These are phyloP conservation scores for Piaya cayana DNA, from an alignment of 2,113 vertebrate species.

Conservation along the genomic window DNA sequence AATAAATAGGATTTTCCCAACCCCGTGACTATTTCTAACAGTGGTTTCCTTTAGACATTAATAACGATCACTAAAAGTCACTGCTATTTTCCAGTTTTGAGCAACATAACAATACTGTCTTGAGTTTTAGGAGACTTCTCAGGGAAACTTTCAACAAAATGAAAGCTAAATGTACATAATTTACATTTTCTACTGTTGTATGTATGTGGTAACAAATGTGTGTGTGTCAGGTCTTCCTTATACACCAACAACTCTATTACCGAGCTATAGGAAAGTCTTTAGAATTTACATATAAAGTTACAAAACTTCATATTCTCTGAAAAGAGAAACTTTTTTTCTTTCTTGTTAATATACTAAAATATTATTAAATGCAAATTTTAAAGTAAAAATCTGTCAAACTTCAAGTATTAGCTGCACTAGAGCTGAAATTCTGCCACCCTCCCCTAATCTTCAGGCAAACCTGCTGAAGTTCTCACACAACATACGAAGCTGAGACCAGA, in stretches of 20 bases:
- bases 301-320: not conserved
- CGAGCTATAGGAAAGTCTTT: not conserved
- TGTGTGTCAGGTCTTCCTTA: not conserved
- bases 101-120: not conserved
- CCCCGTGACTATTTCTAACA: conserved; percentile 11
- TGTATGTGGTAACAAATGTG: not conserved
- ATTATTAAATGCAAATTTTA: conserved; percentile 35
- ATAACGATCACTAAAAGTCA: not conserved
- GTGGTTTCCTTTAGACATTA: conserved; percentile 49
- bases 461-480: not conserved
- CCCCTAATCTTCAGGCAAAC: conserved; percentile 7
- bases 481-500: conserved; percentile 15
- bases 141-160: not conserved
- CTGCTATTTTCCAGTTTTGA: conserved; percentile 15
- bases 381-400: not conserved
- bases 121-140: not conserved
- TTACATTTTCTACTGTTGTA: not conserved
- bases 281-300: not conserved
- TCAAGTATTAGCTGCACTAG: conserved; percentile 25
- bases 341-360: not conserved
- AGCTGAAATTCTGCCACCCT: conserved; percentile 7
- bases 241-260: not conserved
- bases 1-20: not conserved
- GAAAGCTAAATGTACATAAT: not conserved
- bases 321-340: not conserved